Base-by-base conservation (phyloP, 2,797 vertebrate genomes). In the Myotis findleyi region DNA sequence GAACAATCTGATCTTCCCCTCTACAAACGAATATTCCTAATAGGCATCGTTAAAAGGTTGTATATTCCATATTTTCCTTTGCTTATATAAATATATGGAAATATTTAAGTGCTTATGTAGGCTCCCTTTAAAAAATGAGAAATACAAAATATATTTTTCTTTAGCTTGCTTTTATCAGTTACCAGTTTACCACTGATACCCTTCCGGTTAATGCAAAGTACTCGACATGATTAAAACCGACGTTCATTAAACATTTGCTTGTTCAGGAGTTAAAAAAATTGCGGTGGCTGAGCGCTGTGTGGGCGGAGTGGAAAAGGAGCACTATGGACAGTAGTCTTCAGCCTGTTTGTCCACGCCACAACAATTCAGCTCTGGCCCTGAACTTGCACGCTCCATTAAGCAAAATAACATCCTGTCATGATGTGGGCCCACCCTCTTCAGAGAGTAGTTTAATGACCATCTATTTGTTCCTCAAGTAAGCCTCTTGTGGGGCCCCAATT, bases 11-110 rank as follows among this genome's bases (percentile, higher is more conserved):
- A 62, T 69, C 38, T 89, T 89, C 30, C 6, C 17, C 27, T 77
- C 20, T 81, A 25, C 10, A 89, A 44, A 83, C 27, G 66, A 76
- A 51, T 55, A n/a, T 25, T 10, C 38, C 14, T n/a, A 49, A 12
- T 68, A 71, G 44, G 30, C 16, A 68, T 9, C 72, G 18, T 44
- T 55, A 53, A 85, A 93, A 85, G 38, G 51, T n/a, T 89, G 4
- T 64, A 9, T 87, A 30, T 38, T 85, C 41, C 23, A 21, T 86
- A 69, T 84, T 92, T 97, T 84, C 44, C 62, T 86, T 87, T 95
- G 86, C 27, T 91, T 95, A 53, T 82, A 59, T 47, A 88, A 88
- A 57, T 4, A 73, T 47, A 18, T 62, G 14, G n/a, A 94, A 82
- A 55, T 21, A 73, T 49, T 17, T 16, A 9, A 18, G 10, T 71